phyloP scores from a whole-genome alignment of 2,888 invertebrate genomes.

The Craniophora ligustri region DNA sequence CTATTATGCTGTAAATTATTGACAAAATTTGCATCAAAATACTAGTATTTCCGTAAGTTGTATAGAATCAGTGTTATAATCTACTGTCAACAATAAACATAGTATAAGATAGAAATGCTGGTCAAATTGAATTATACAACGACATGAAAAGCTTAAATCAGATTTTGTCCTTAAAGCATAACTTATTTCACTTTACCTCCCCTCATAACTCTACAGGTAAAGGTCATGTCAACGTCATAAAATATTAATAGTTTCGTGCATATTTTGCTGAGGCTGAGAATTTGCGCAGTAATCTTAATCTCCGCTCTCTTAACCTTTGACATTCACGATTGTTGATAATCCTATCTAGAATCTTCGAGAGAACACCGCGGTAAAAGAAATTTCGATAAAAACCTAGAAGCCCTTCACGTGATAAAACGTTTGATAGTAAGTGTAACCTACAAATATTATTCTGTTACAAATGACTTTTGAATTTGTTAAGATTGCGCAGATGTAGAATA shows the following conservation, averaged over 20 bases:
- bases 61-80: no score
- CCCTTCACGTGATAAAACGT: constrained; percentile 2
- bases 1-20: no score
- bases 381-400: neutral
- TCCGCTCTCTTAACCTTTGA: neutral
- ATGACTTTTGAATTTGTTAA: constrained; percentile 8
- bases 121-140: no score
- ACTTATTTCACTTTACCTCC: neutral
- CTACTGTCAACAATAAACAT: no score
- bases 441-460: constrained; percentile 31
- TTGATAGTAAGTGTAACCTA: constrained; percentile 7
- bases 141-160: no score
- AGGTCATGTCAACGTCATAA: neutral
- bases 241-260: neutral
- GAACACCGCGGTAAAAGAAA: neutral
- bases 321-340: constrained; percentile 10
- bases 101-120: no score
- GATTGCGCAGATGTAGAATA: constrained; percentile 1
- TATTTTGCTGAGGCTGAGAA: neutral
- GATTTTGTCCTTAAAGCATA: neutral
- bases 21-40: no score
- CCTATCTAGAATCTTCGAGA: neutral
- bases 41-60: no score
- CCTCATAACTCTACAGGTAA: neutral
- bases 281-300: neutral